Evolutionary conservation across 64 coral and sea anemone genomes (phyloP).

Genomic region (Porites australiensis): DNA sequence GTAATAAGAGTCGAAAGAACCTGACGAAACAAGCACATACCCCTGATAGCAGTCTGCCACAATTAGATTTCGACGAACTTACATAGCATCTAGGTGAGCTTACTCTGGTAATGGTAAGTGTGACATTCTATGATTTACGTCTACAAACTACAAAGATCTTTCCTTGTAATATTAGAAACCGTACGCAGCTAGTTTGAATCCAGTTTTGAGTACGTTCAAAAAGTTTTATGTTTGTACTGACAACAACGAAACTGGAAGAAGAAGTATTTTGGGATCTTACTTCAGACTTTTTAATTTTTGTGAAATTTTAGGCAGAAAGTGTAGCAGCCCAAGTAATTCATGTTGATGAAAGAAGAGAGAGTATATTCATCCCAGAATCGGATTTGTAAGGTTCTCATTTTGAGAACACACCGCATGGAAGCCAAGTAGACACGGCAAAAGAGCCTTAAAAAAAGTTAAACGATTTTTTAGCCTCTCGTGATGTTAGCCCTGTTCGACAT

Average conservation of each 20-base stretch:
- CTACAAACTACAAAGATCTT: too few relatives aligned
- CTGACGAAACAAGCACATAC: neutral
- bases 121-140: neutral
- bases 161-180: too few relatives aligned
- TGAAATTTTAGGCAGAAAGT: constrained; percentile 4
- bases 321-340: neutral
- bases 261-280: too few relatives aligned
- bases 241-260: too few relatives aligned
- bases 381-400: neutral
- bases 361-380: neutral
- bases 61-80: neutral
- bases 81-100: neutral
- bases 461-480: constrained; percentile 16
- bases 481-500: constrained; percentile 49
- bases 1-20: neutral
- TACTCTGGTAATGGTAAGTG: constrained; percentile 8
- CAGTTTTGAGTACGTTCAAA: too few relatives aligned
- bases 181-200: too few relatives aligned
- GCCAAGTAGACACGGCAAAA: neutral
- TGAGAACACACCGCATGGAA: neutral
- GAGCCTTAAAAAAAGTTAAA: constrained; percentile 46
- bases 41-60: neutral
- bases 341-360: constrained; percentile 27
- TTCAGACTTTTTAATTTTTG: too few relatives aligned
- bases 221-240: too few relatives aligned